Evolutionary conservation across 2,797 vertebrate genomes (phyloP), one percentile per base, ranked within the genome.

Genomic region (Adelosebastes latens): DNA sequence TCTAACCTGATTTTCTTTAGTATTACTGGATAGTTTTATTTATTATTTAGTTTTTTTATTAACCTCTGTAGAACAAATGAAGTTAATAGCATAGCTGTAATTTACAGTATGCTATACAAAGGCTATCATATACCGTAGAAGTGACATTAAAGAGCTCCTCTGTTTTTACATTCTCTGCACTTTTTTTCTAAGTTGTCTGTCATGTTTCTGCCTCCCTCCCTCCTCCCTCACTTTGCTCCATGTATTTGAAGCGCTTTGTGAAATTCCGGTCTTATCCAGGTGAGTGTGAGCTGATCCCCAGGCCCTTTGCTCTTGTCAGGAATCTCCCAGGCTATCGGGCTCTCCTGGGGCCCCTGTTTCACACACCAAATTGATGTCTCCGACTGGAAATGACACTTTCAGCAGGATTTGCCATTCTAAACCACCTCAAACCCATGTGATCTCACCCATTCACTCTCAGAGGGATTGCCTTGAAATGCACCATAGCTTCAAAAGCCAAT

Each of bases 321-420:
- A 94, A 95, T 95, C 94, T 95, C 92, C 78, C 62, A 84, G 93
- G 92, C 94, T 95, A 94, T 95, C 73, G 85, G 81, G 83, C 87
- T 95, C 94, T 96, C 95, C 90, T 55, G 91, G 91, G 94, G 93
- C 93, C 92, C 46, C 86, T 69, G 89, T 93, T 93, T 94, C 94
- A 92, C 94, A 91, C 93, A 93, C 93, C 90, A 95, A 95, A 95
- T 95, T 94, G 95, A 95, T 96, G 95, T 94, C 93, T 95, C 85
- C 52, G 88, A 93, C 92, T 93, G 93, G 94, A 95, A 96, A 96
- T 95, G 95, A 94, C 95, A 96, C 94, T 94, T 95, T 95, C 94
- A 94, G 94, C 95, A 94, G 94, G 95, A 96, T 95, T 96, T 96
- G 94, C 95, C 94, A 94, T 96, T 96, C 93, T 93, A 95, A 96